A percentile compares a stretch with the other conserved stretches of the same genome.
These are phyloP conservation scores for Deilephila porcellus DNA, from an alignment of 2,888 invertebrate genomes.

Conservation along the genomic window DNA sequence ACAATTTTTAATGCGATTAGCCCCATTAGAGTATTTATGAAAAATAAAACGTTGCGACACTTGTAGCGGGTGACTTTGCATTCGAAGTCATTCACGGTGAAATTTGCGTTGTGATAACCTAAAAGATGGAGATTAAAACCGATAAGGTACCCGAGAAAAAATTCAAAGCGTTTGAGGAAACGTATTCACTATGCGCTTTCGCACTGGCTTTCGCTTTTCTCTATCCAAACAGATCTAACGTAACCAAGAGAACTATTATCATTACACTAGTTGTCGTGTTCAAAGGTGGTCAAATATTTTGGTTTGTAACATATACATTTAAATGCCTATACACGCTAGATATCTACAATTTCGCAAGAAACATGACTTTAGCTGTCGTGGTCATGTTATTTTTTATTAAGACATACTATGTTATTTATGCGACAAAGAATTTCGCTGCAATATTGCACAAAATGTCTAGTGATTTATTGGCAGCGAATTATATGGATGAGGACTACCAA, in stretches of 20 bases:
- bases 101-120: not conserved
- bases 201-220: slow-evolving; percentile 60
- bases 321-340: slow-evolving; percentile 58
- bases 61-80: not conserved
- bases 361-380: slow-evolving; percentile 60
- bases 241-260: slow-evolving; percentile 44
- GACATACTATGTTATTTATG: slow-evolving; percentile 58
- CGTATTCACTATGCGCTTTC: slow-evolving; percentile 62
- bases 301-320: slow-evolving; percentile 59
- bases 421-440: slow-evolving; percentile 53
- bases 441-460: slow-evolving; percentile 59
- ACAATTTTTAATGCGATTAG: slow-evolving; percentile 12
- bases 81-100: slow-evolving; percentile 2
- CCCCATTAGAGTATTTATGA: not conserved
- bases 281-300: slow-evolving; percentile 57
- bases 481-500: slow-evolving; percentile 59
- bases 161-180: slow-evolving; percentile 63
- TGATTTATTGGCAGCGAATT: slow-evolving; percentile 61
- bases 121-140: slow-evolving; percentile 13
- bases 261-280: slow-evolving; percentile 47
- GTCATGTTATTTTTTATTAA: slow-evolving; percentile 65
- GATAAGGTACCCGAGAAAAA: slow-evolving; percentile 40
- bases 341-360: slow-evolving; percentile 61
- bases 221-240: slow-evolving; percentile 62
- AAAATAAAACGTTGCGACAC: not conserved